A percentile compares a stretch with the other conserved stretches of the same genome.
These are phyloP conservation scores for Philhelius pedissequus DNA, from an alignment of 2,888 invertebrate genomes.

Conservation along the genomic window DNA sequence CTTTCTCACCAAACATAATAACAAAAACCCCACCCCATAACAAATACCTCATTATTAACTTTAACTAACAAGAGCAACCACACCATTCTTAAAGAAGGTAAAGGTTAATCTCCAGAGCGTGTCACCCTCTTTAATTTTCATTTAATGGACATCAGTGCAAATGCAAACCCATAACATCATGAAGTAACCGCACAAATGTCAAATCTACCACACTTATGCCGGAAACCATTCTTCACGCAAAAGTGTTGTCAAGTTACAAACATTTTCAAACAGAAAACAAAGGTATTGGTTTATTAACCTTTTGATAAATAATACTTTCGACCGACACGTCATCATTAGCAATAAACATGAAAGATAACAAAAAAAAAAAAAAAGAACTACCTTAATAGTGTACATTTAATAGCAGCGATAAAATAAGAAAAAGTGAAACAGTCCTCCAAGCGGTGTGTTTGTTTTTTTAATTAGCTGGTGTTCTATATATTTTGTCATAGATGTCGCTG, in stretches of 20 bases:
- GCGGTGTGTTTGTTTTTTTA: constrained; percentile 57
- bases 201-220: constrained; percentile 14
- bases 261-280: constrained; percentile 6
- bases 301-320: constrained; percentile 25
- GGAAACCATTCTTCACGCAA: constrained; percentile 44
- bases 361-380: not conserved
- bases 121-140: constrained; percentile 49
- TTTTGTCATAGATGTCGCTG: constrained; percentile 19
- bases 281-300: constrained; percentile 12
- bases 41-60: constrained; percentile 42
- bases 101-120: constrained; percentile 57
- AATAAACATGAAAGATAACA: constrained; percentile 19
- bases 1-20: not conserved
- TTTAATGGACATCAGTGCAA: constrained; percentile 7
- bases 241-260: constrained; percentile 15
- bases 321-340: constrained; percentile 12
- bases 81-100: constrained; percentile 29
- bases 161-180: not conserved
- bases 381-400: too few species aligned
- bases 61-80: not conserved
- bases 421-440: constrained; percentile 8
- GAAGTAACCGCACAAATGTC: constrained; percentile 16
- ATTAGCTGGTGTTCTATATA: constrained; percentile 52
- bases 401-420: constrained; percentile 14
- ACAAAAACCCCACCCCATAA: not conserved